Base-by-base conservation (phyloP, 2,888 invertebrate genomes). In the Crepidodera aurea region DNA sequence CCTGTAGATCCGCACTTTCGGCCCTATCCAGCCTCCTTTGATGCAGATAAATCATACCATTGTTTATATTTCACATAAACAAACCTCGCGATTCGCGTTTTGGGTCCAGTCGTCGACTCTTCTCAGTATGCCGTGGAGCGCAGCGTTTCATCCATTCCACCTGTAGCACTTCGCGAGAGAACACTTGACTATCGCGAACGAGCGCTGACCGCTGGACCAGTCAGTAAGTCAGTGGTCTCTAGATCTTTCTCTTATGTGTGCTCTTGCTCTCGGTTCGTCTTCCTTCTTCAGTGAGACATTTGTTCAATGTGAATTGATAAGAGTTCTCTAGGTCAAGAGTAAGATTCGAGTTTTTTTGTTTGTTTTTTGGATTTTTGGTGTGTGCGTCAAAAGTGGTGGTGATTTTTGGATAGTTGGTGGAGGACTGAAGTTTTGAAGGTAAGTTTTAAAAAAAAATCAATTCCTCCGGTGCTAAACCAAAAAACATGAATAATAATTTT, bases 191-290 rank as follows among this genome's bases (percentile, higher is more conserved):
- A 51, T 60, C 53, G 60, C 48, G 60, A 19, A 48, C 27, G 13
- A 15, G 5, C 40, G 42, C 53, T 46, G 22, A 27, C 40, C 15
- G 64, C 61, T 57, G 60, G 60, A 60, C 56, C 60, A 63, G 63
- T 63, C 63, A 66, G 63, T 66, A 63, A 66, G 66, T 63, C 63
- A 66, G 63, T 66, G 66, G 66, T 66, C 48, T 54, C 44, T 46
- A 60, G 53, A 54, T 54, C 48, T 53, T 57, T 37, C 37, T 57
- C 48, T 34, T 59, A n/a, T n/a, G n/a, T n/a, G n/a, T n/a, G n/a
- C n/a, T n/a, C n/a, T n/a, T 46, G 39, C 48, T 34, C 53, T 10
- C 27, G 50, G 34, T 32, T 51, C 18, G 50, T 39, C 53, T 32
- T 53, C 53, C 39, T 57, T 39, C n/a, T 50, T 60, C 53, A 54